phyloP scores from a whole-genome alignment of 1,140 invertebrate genomes.

The Tetraneura akinire region DNA sequence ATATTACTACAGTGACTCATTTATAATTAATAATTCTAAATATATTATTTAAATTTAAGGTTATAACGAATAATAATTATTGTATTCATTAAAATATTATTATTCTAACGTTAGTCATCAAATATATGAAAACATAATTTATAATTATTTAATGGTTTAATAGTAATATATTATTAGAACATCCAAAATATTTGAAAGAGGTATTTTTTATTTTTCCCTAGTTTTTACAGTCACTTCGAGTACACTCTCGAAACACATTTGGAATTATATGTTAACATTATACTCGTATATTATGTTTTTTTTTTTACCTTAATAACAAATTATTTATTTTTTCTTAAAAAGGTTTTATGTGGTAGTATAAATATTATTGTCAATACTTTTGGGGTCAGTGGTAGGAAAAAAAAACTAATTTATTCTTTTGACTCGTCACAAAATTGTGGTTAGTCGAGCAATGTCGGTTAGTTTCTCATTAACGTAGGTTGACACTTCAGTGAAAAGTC shows the following conservation, averaged over 20 bases:
- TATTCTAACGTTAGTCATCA: no score
- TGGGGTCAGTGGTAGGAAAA: neutral
- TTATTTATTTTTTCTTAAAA: slow-evolving; percentile 2
- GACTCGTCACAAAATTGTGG: neutral
- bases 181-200: no score
- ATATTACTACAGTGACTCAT: no score
- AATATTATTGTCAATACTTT: neutral
- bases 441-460: neutral
- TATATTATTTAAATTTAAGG: no score
- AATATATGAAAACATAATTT: no score
- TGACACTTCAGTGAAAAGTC: slow-evolving; percentile 8
- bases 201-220: no score
- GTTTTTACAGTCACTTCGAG: neutral
- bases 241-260: neutral
- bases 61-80: no score
- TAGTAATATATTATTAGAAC: no score
- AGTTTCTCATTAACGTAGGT: slow-evolving; percentile 11
- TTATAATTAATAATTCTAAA: no score
- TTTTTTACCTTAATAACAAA: no score
- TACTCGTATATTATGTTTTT: neutral
- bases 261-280: neutral
- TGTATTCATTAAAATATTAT: no score
- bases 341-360: neutral
- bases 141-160: no score
- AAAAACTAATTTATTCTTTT: slow-evolving; percentile 10